Evolutionary conservation across 1,140 invertebrate genomes (phyloP), one percentile per base, ranked within the genome.

Genomic region (Nixonia krombeini): DNA sequence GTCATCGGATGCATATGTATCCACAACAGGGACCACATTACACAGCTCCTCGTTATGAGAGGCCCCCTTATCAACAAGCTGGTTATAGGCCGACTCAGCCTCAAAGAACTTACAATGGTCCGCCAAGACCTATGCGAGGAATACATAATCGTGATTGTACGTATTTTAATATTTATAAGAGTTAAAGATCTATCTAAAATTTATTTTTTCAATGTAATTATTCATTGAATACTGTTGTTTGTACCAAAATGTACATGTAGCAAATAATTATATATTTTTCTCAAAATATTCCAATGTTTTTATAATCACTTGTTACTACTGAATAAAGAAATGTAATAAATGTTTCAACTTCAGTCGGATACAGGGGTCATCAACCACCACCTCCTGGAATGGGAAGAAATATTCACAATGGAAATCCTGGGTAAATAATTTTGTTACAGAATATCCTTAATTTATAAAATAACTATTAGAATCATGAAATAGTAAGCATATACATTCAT

Each of bases 11-110:
- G 72, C 79, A 81, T 5, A 76, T 85, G 70, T 85, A 86, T 65
- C 72, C 82, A 0, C 81, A 81, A 55, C 80, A 82, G 55, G 77
- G 74, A 23, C 82, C 85, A 8, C 86, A 85, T 45, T 87, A 85
- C 70, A 79, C 63, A n/a, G 70, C 70, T 8, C 78, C 81, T 41
- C 73, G 84, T 55, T 83, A 83, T 44, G 78, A 81, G 18, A 72
- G 77, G 64, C 80, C 76, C 47, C 75, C 76, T 33, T 83, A 80
- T 61, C 82, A 79, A 29, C 81, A 79, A 25, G 67, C 74, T 42
- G 72, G 75, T 21, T 82, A 79, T 7, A 69, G 82, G 40, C 80
- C 81, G 0, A 64, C 59, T 16, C 82, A 80, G 35, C 78, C 80
- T 13, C 81, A 77, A 7, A 69, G 84, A 45, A 81, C 69, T 58